Percentiles rank a stretch among this genome's conserved stretches.
These are phyloP conservation scores for silkworm (Bombyx mori) DNA, from an alignment of 1,140 invertebrate genomes.

Conservation along the genomic window DNA sequence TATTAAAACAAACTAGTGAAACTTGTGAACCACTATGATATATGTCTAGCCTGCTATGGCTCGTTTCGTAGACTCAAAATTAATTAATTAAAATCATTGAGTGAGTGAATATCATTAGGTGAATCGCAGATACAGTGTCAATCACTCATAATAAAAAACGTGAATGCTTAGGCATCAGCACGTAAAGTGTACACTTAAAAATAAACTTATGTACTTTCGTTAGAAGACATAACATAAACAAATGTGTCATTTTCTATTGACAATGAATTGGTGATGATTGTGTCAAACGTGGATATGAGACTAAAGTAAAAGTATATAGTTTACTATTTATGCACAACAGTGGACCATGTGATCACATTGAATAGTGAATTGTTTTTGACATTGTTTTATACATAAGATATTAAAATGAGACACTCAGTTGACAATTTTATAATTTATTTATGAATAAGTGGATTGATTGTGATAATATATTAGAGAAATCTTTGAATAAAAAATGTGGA, in stretches of 20 bases:
- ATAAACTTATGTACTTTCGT: slow-evolving; percentile 48
- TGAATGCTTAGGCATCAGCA: slow-evolving; percentile 39
- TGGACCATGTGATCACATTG: slow-evolving; percentile 62
- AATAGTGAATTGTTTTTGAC: slow-evolving; percentile 64
- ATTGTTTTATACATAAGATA: slow-evolving; percentile 59
- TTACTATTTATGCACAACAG: slow-evolving; percentile 57
- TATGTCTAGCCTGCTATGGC: slow-evolving; percentile 15
- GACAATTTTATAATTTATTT: slow-evolving; percentile 69
- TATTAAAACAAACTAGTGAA: slow-evolving; percentile 32
- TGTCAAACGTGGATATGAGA: slow-evolving; percentile 47
- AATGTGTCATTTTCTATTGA: slow-evolving; percentile 48
- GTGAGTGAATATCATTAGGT: slow-evolving; percentile 29
- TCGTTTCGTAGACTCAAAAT: slow-evolving; percentile 31
- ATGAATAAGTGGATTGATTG: slow-evolving; percentile 64
- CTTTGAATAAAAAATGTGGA: slow-evolving; percentile 36
- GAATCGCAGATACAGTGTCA: slow-evolving; percentile 24
- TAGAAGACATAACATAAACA: slow-evolving; percentile 47
- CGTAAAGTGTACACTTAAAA: slow-evolving; percentile 41
- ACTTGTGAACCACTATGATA: slow-evolving; percentile 23
- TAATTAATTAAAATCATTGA: slow-evolving; percentile 23
- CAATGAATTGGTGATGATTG: slow-evolving; percentile 55
- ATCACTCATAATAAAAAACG: slow-evolving; percentile 20
- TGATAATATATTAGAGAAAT: slow-evolving; percentile 53
- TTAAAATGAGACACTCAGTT: slow-evolving; percentile 54
- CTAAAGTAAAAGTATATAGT: slow-evolving; percentile 42